These are phyloP conservation scores for Calliopum simillimum DNA, from an alignment of 2,888 invertebrate genomes.

Conservation along the genomic window DNA sequence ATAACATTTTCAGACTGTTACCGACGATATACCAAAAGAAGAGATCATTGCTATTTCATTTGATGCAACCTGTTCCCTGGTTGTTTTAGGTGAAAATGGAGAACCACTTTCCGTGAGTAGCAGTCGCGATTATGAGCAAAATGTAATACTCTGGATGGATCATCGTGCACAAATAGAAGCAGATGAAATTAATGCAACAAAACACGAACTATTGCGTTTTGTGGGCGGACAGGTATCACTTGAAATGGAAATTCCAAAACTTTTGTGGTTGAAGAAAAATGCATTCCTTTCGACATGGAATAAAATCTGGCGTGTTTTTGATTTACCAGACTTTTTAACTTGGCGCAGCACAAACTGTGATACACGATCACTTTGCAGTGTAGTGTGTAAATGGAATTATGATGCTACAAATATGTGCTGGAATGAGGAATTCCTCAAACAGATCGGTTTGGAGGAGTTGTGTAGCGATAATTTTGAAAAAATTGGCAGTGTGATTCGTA, in stretches of 20 bases:
- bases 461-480: slow-evolving; percentile 74
- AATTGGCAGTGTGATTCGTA: slow-evolving; percentile 76
- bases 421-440: slow-evolving; percentile 78
- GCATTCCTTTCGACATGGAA: slow-evolving; percentile 75
- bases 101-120: slow-evolving; percentile 79
- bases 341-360: slow-evolving; percentile 88
- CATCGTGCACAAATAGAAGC: slow-evolving; percentile 88
- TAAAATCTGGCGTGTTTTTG: slow-evolving; percentile 83
- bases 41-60: slow-evolving; percentile 89
- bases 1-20: slow-evolving; percentile 72
- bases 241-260: slow-evolving; percentile 97
- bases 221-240: slow-evolving; percentile 93
- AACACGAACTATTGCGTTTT: slow-evolving; percentile 82
- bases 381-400: slow-evolving; percentile 96
- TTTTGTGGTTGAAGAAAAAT: slow-evolving; percentile 90
- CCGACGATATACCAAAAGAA: slow-evolving; percentile 69
- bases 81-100: slow-evolving; percentile 78
- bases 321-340: slow-evolving; percentile 92
- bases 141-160: slow-evolving; percentile 94
- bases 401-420: slow-evolving; percentile 78
- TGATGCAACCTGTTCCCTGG: slow-evolving; percentile 95
- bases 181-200: slow-evolving; percentile 79
- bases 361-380: slow-evolving; percentile 87
- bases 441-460: slow-evolving; percentile 82
- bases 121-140: slow-evolving; percentile 77